Percentiles rank a stretch among this genome's conserved stretches.
These are phyloP conservation scores for Lepidocyrtinus sp. DNA, from an alignment of 2,888 invertebrate genomes.

Conservation along the genomic window DNA sequence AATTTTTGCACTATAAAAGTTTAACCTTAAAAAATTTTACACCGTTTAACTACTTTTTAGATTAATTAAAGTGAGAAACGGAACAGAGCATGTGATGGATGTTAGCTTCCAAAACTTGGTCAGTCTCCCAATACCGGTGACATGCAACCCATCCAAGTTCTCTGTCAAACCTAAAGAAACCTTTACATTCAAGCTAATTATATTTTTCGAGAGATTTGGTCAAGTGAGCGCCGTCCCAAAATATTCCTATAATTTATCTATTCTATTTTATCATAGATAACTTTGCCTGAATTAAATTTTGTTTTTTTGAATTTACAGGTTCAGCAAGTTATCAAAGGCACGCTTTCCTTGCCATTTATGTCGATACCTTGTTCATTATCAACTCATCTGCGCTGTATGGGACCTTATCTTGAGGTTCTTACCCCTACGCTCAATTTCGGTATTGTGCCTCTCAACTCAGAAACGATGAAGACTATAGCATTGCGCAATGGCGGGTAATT, in stretches of 20 bases:
- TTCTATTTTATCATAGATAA: too few relatives aligned
- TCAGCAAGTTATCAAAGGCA: conserved; percentile 27
- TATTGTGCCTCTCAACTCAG: conserved; percentile 26
- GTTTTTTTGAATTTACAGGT: conserved; percentile 18
- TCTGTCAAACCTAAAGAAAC: conserved; percentile 27
- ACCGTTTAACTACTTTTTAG: conserved; percentile 9
- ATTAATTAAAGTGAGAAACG: conserved; percentile 30
- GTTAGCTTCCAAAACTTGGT: conserved; percentile 24
- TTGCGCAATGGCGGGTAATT: conserved; percentile 44
- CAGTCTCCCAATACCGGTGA: conserved; percentile 12
- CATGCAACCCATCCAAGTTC: conserved; percentile 23
- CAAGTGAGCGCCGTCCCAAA: too few relatives aligned
- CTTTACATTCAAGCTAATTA: conserved; percentile 22
- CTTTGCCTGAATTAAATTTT: too few relatives aligned
- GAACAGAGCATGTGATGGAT: conserved; percentile 28
- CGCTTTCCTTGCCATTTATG: conserved; percentile 28
- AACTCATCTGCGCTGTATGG: conserved; percentile 5
- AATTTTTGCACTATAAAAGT: background rate
- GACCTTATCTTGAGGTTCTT: conserved; percentile 32
- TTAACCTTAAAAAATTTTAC: background rate
- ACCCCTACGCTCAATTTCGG: conserved; percentile 56
- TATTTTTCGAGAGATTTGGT: conserved; percentile 41
- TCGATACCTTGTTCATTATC: conserved; percentile 30
- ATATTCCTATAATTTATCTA: too few relatives aligned
- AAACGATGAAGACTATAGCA: conserved; percentile 46